A percentile compares a stretch with the other conserved stretches of the same genome.
phyloP scores from a whole-genome alignment of 2,113 vertebrate genomes.

The Edolisoma coerulescens region DNA sequence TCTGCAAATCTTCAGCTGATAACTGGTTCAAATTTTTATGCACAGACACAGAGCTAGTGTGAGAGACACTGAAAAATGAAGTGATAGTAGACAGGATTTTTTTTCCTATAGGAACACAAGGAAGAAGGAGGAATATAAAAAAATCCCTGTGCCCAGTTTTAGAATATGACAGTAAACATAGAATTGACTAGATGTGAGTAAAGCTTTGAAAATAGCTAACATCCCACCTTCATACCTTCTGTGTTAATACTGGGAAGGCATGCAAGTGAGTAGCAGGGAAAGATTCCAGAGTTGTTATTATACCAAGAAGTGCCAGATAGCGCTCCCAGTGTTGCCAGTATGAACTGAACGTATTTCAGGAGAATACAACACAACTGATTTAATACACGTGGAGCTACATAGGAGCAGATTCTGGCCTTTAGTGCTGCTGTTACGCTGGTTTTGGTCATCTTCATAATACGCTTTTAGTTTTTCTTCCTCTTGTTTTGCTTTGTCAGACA shows the following conservation, averaged over 20 bases:
- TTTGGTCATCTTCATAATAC: not conserved
- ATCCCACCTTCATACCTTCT: not conserved
- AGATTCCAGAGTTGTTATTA: not conserved
- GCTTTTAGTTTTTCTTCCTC: not conserved
- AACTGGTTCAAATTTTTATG: not conserved
- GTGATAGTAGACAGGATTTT: not conserved
- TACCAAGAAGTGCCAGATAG: not conserved
- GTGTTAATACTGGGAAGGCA: not conserved
- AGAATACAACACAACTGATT: not conserved
- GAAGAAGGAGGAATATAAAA: not conserved
- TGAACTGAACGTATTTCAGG: not conserved
- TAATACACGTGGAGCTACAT: not conserved
- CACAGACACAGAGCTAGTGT: not conserved
- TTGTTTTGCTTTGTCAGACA: not conserved
- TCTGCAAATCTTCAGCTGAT: not conserved
- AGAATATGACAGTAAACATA: conserved; percentile 1
- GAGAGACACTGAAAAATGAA: not conserved
- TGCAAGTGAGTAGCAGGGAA: not conserved
- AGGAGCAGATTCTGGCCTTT: not conserved
- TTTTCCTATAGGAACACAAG: not conserved
- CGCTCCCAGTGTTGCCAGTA: not conserved
- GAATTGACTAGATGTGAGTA: not conserved
- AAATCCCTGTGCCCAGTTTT: not conserved
- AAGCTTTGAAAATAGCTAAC: not conserved
- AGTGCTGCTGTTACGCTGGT: not conserved